phyloP scores from a whole-genome alignment of 2,888 invertebrate species.

The Polydrusus tereticollis region DNA sequence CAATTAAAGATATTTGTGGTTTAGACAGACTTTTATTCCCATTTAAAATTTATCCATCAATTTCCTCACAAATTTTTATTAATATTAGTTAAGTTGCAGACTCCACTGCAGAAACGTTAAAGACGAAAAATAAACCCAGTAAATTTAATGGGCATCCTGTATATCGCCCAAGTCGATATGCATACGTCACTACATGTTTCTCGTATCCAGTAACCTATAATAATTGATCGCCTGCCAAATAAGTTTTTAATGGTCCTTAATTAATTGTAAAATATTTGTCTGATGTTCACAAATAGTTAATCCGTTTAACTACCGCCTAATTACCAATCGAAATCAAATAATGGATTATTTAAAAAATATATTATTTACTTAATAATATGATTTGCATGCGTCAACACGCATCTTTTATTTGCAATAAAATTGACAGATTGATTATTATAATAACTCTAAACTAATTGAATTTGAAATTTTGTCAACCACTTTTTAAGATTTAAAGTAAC shows the following conservation, averaged over 20 bases:
- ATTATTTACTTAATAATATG: conserved; percentile 24
- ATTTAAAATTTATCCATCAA: no score
- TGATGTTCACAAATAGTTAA: not conserved
- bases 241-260: not conserved
- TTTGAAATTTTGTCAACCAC: not conserved
- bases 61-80: no score
- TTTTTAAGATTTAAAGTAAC: no score
- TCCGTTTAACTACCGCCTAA: not conserved
- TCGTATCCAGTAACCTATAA: not conserved
- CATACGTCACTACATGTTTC: not conserved
- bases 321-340: not conserved
- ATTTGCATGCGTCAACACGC: conserved; percentile 21
- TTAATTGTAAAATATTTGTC: conserved; percentile 11
- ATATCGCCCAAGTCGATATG: no score
- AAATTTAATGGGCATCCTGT: no score
- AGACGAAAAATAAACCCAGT: no score
- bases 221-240: not conserved
- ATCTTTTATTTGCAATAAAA: conserved; percentile 19
- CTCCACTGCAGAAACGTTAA: no score
- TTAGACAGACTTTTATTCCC: no score
- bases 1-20: no score
- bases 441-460: not conserved
- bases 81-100: no score
- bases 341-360: not conserved
- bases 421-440: not conserved